Evolutionary conservation across 2,888 invertebrate species (phyloP), one percentile per base, ranked within the genome.

Genomic region (Chalcis sispes): DNA sequence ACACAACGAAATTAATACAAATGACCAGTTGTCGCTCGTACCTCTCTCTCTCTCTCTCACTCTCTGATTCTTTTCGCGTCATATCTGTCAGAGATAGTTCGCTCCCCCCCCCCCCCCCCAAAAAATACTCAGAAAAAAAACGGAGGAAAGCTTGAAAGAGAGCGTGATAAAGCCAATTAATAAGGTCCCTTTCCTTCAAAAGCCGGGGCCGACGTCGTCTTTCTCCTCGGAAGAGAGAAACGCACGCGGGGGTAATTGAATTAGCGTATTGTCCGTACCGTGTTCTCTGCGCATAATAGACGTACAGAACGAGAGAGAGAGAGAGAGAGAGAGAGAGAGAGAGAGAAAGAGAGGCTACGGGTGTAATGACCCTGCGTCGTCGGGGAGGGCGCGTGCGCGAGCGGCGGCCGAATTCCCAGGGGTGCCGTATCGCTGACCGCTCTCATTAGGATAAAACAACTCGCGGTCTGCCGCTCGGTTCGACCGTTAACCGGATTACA

Each of bases 381-480:
- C 81, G 80, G 80, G 73, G 77, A 13, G 79, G 59, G 61, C 79
- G 73, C 56, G 72, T 81, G 77, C 20, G 54, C 15, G 36, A n/a
- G n/a, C n/a, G n/a, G n/a, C n/a, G n/a, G n/a, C 80, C 81, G 80
- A 83, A 81, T 85, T 85, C 87, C 86, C 86, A 82, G 82, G 86
- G 83, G 86, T 75, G 83, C 83, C 83, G 84, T 84, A 83, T 83
- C 82, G 80, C 81, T 83, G 83, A 80, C 83, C 82, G 82, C 84
- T 84, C 86, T 87, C 87, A 87, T 87, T 86, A 87, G 86, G 87
- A 83, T 87, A 87, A 87, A 87, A 87, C 86, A 84, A 79, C 80
- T 81, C 80, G 80, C 79, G 78, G 79, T n/a, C n/a, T n/a, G n/a
- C 74, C 77, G 77, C 79, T 75, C 78, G 71, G 32, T 32, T n/a